Percentiles rank a stretch among this genome's conserved stretches.
phyloP scores from a whole-genome alignment of 2,797 vertebrate species.

The Artibeus lituratus region DNA sequence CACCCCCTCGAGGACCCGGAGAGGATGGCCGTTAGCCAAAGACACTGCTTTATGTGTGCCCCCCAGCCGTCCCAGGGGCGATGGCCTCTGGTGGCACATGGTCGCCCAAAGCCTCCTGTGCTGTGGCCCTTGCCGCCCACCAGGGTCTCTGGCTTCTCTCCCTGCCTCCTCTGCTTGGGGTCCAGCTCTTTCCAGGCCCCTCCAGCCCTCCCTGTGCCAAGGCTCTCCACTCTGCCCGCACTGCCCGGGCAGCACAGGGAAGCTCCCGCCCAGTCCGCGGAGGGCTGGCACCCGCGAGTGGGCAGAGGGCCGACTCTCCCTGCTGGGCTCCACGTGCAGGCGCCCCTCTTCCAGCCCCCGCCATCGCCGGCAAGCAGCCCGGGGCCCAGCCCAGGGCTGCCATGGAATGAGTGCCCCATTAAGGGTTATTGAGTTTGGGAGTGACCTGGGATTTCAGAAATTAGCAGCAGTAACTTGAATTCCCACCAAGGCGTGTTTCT shows the following conservation, averaged over 20 bases:
- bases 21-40: neutral
- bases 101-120: accelerated
- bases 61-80: neutral
- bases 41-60: accelerated
- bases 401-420: too few species aligned
- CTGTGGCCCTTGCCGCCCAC: neutral
- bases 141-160: neutral
- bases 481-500: neutral
- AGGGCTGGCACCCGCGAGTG: neutral
- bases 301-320: neutral
- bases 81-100: neutral
- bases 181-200: neutral
- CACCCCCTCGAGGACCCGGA: accelerated
- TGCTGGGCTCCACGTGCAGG: neutral
- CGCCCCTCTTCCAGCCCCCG: neutral
- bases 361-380: neutral
- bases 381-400: neutral
- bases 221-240: neutral
- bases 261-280: neutral
- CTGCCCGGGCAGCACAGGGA: neutral
- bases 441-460: neutral
- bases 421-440: accelerated
- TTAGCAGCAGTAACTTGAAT: neutral
- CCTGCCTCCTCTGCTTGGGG: neutral
- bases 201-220: neutral